Base-by-base conservation (phyloP, 2,888 invertebrate genomes). In the Arenicola marina region DNA sequence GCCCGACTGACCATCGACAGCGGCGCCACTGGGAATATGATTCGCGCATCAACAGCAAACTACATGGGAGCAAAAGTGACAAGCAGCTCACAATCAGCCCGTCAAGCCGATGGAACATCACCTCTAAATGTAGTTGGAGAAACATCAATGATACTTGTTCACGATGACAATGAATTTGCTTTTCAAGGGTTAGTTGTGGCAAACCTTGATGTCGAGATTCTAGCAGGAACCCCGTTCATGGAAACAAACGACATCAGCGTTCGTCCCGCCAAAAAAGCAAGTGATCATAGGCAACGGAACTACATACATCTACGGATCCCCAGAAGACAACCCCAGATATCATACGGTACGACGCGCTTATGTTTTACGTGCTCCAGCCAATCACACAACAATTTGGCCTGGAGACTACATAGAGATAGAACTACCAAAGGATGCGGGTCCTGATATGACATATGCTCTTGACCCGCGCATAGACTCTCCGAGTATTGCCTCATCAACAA, bases 1-100 rank as follows among this genome's bases (percentile, higher is more conserved):
- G 48, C 67, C 24, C 53, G 53, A 44, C 18, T 70, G 2, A 73
- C 65, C 2, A 33, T 71, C 2, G 68, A 70, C 43, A 71, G 61
- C 2, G 67, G 43, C 11, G 43, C 43, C 11, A 11, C 43, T 38
- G 43, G 43, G 43, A 38, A 38, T 38, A 38, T 38, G 66, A 53
- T 53, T 15, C 7, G 31, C 4, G 53, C 53, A 28, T 24, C 46
- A 28, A 43, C 46, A 29, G 57, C 45, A 18, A 43, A 45, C 24
- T 24, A 4, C n/a, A 21, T 46, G 31, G 29, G 32, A 11, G 2
- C 32, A 45, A 26, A n/a, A 31, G 31, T 45, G 2, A 45, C 57
- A 26, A 26, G 31, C 28, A 46, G 2, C 31, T 21, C n/a, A n/a
- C 57, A 29, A 46, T 31, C 3, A 18, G 57, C 21, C 32, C 28